phyloP scores from a whole-genome alignment of 2,113 vertebrate genomes.

The Recurvirostra avosetta region DNA sequence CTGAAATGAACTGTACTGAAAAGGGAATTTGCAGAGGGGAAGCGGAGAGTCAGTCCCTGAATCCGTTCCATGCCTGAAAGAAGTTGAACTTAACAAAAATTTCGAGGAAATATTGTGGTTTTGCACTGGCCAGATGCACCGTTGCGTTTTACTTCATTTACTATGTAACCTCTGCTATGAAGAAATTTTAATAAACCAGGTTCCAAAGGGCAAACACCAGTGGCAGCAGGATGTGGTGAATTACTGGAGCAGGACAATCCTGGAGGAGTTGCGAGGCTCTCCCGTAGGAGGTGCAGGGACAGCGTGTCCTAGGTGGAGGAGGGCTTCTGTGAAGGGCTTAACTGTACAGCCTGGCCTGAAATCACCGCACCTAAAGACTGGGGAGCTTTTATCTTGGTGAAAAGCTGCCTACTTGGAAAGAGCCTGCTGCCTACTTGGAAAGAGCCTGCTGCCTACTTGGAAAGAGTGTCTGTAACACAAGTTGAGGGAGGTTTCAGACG shows the following conservation, averaged over 20 bases:
- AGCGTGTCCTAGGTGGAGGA: background rate
- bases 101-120: background rate
- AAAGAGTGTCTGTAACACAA: background rate
- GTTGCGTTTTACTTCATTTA: background rate
- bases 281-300: background rate
- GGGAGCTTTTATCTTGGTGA: background rate
- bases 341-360: background rate
- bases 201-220: background rate
- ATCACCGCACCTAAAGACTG: background rate
- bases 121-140: background rate
- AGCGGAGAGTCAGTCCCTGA: background rate
- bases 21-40: background rate
- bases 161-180: background rate
- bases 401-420: background rate
- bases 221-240: background rate
- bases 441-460: background rate
- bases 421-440: background rate
- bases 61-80: background rate
- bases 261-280: background rate
- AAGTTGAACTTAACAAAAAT: background rate
- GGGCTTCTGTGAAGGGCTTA: background rate
- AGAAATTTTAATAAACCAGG: background rate
- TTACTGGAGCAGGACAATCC: background rate
- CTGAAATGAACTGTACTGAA: background rate
- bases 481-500: background rate